phyloP scores from a whole-genome alignment of 2,113 vertebrate genomes.

The Macrotus californicus region DNA sequence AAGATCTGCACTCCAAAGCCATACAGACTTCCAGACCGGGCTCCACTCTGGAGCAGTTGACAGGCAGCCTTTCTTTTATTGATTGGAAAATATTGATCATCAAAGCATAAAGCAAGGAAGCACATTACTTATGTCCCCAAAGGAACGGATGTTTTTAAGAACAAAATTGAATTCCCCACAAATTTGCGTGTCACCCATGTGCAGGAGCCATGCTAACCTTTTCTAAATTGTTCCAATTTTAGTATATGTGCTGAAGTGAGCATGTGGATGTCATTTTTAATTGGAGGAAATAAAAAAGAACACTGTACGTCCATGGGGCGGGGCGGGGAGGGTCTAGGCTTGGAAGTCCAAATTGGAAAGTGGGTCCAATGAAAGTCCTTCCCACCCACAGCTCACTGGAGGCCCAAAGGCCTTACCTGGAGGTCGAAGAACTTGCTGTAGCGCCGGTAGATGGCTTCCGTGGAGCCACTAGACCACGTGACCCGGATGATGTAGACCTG shows the following conservation, averaged over 20 bases:
- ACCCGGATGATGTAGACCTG: conserved; percentile 99
- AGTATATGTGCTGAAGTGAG: not conserved
- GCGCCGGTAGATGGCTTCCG: conserved; percentile 93
- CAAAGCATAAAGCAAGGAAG: not conserved
- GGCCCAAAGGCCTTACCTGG: conserved; percentile 83
- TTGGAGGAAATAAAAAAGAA: not conserved
- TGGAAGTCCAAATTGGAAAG: not conserved
- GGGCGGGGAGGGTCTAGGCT: not conserved
- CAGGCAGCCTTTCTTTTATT: not conserved
- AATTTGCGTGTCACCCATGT: not conserved
- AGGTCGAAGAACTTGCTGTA: conserved; percentile 99
- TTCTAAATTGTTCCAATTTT: not conserved
- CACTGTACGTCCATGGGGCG: rapidly evolving
- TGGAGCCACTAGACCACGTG: conserved; percentile 93
- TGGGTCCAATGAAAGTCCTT: not conserved
- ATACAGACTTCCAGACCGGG: not conserved
- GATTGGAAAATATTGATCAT: not conserved
- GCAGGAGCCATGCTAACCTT: not conserved
- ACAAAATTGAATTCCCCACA: not conserved
- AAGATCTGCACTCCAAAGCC: not conserved
- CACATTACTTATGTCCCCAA: not conserved
- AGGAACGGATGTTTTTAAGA: not conserved
- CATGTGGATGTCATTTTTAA: not conserved
- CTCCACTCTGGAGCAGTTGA: not conserved
- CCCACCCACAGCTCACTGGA: not conserved